A percentile compares a stretch with the other conserved stretches of the same genome.
Evolutionary conservation across 2,797 vertebrate genomes (phyloP).

Genomic region (Danio jaintianensis): DNA sequence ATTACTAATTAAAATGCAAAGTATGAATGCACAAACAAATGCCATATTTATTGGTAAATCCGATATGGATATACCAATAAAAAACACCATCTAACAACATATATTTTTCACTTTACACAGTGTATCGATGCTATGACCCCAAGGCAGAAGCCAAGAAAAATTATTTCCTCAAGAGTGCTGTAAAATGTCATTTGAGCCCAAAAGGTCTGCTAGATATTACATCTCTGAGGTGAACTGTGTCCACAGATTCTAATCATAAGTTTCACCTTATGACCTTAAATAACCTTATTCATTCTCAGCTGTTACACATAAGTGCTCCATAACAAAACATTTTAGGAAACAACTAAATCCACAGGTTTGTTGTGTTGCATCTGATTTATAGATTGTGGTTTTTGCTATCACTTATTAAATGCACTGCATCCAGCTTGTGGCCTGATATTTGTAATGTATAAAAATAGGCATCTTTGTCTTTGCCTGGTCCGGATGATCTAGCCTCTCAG

Average conservation of each 20-base stretch:
- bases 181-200: neutral
- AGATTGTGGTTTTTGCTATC: neutral
- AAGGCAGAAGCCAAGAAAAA: neutral
- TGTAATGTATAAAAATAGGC: neutral
- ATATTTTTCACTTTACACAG: neutral
- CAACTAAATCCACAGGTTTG: neutral
- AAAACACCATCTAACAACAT: neutral
- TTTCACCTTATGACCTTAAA: neutral
- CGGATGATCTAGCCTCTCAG: neutral
- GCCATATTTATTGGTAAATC: neutral
- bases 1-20: neutral
- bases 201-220: neutral
- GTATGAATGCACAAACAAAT: neutral
- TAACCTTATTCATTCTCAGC: neutral
- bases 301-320: neutral
- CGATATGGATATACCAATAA: neutral
- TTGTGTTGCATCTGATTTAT: neutral
- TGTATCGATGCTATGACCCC: neutral
- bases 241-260: neutral
- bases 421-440: neutral
- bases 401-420: neutral
- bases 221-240: neutral
- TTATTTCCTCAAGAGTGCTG: neutral
- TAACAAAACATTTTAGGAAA: neutral
- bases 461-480: neutral